phyloP scores from a whole-genome alignment of 2,888 invertebrate genomes.

The Pandemis cinnamomeana region DNA sequence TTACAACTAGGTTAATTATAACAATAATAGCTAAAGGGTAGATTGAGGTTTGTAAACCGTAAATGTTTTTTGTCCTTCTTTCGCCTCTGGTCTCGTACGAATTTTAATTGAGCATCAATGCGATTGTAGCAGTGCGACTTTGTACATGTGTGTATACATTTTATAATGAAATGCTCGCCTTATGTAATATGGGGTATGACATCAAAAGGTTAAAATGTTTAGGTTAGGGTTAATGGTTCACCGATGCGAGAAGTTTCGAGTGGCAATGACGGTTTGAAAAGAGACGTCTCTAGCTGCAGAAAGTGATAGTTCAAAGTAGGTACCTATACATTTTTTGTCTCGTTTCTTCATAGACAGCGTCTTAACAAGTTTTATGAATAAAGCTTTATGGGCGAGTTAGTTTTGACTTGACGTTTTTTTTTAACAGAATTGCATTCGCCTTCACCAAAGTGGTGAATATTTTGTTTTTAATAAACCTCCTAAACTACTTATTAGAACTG shows the following conservation, averaged over 20 bases:
- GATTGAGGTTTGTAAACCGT: constrained; percentile 56
- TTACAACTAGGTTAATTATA: constrained; percentile 46
- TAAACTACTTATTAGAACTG: no score
- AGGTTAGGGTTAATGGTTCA: not conserved
- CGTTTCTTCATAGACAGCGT: no score
- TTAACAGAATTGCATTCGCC: no score
- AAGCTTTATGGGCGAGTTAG: no score
- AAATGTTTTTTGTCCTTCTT: constrained; percentile 55
- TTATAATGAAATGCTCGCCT: not conserved
- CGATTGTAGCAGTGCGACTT: constrained; percentile 44
- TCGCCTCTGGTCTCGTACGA: constrained; percentile 60
- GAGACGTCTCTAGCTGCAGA: not conserved
- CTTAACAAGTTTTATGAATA: no score
- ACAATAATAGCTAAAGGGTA: constrained; percentile 53
- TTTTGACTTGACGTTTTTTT: no score
- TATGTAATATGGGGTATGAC: not conserved
- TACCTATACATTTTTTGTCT: no score
- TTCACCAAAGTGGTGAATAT: no score
- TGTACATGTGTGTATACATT: not conserved
- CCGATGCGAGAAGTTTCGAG: not conserved
- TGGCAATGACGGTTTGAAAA: not conserved
- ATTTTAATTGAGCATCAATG: constrained; percentile 62
- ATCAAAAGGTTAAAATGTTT: not conserved
- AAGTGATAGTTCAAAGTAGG: no score
- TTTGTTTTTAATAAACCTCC: no score